A percentile compares a stretch with the other conserved stretches of the same genome.
Conservation (phyloP, 2,113 vertebrate genomes). For the Pseudonaja textilis region DNA sequence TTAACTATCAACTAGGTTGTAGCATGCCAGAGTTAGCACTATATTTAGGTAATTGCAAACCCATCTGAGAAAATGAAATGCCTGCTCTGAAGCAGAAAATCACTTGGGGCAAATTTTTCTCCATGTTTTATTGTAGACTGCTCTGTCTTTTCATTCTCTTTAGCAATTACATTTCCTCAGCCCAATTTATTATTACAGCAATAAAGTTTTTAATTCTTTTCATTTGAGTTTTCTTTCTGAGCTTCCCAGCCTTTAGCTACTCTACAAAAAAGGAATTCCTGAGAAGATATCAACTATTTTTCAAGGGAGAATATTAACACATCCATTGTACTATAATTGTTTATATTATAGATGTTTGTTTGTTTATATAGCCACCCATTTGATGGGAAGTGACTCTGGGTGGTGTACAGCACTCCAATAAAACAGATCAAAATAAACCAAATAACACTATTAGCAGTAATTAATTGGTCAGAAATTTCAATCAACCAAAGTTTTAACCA, state of each 20-base stretch:
- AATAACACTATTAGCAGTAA: not conserved
- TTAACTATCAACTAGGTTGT: not conserved
- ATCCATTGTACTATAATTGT: not conserved
- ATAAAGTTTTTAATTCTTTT: not conserved
- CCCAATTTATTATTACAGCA: not conserved
- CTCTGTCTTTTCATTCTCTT: not conserved
- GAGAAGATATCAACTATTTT: not conserved
- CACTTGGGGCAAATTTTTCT: not conserved
- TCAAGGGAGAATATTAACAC: not conserved
- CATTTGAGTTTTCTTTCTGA: not conserved
- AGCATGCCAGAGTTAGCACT: not conserved
- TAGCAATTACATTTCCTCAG: not conserved
- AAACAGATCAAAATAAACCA: not conserved
- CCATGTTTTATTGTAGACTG: not conserved
- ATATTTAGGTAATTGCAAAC: not conserved
- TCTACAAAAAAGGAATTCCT: not conserved
- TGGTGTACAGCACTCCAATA: not conserved
- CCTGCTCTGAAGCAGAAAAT: not conserved
- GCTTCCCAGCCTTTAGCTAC: not conserved
- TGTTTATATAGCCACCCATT: not conserved
- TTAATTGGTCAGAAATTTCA: not conserved
- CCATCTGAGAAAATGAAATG: not conserved
- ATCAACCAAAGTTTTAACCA: not conserved
- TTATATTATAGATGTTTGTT: not conserved
- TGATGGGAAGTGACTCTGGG: not conserved